Evolutionary conservation across 2,797 vertebrate genomes (phyloP).

Genomic region (Cyclura pinguis): DNA sequence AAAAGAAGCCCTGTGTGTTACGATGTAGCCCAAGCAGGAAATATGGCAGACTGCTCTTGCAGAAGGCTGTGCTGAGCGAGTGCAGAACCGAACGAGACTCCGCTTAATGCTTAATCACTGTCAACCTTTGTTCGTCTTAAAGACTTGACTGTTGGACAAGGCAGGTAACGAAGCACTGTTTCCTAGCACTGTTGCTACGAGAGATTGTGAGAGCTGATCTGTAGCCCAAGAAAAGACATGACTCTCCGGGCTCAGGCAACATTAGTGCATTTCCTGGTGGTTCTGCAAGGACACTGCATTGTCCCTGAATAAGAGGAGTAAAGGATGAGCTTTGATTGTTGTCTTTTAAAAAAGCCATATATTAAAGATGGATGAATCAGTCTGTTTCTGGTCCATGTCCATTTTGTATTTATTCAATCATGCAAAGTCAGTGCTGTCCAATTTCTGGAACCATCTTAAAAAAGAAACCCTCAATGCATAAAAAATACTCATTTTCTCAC

Average conservation of each 20-base stretch:
- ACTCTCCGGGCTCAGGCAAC: not conserved
- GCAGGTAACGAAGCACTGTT: slow-evolving; percentile 76
- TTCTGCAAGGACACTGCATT: not conserved
- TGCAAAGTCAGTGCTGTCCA: not conserved
- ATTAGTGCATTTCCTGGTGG: slow-evolving; percentile 67
- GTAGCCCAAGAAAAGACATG: slow-evolving; percentile 39
- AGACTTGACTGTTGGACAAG: slow-evolving; percentile 76
- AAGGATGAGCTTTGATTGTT: not conserved
- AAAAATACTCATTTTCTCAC: not conserved
- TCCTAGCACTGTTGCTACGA: slow-evolving; percentile 75
- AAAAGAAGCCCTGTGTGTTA: slow-evolving; percentile 67
- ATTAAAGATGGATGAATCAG: not conserved
- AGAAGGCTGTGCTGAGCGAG: slow-evolving; percentile 78
- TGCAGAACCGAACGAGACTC: slow-evolving; percentile 78
- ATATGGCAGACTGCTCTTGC: slow-evolving; percentile 78
- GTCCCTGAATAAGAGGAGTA: not conserved
- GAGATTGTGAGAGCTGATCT: slow-evolving; percentile 67
- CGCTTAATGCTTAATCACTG: slow-evolving; percentile 81
- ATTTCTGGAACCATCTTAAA: not conserved
- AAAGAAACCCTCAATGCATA: not conserved
- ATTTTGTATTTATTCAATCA: not conserved
- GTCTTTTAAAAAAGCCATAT: not conserved
- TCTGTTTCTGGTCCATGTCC: not conserved
- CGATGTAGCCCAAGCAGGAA: slow-evolving; percentile 75
- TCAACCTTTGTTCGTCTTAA: slow-evolving; percentile 81